Base-by-base conservation (phyloP, 2,888 invertebrate species). In the Digitonthophagus gazella region DNA sequence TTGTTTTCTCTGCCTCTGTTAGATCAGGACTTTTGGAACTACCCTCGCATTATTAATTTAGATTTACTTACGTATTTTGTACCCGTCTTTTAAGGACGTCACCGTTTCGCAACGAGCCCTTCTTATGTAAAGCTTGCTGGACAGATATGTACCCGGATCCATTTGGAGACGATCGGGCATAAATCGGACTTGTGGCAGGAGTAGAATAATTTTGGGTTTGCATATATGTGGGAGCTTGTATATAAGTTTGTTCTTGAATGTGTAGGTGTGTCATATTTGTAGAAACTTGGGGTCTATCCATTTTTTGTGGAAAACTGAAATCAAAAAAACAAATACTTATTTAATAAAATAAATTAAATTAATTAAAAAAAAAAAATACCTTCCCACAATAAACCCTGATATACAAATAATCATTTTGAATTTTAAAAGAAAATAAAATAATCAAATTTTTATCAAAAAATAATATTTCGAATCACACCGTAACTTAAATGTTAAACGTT, bases 1-100 rank as follows among this genome's bases (percentile, higher is more conserved):
- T n/a, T n/a, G n/a, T n/a, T n/a, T n/a, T n/a, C n/a, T n/a, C n/a
- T n/a, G n/a, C n/a, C n/a, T n/a, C n/a, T n/a, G n/a, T n/a, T n/a
- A n/a, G n/a, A n/a, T n/a, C n/a, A n/a, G n/a, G n/a, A n/a, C n/a
- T 22, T 6, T 22, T 22, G 6, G 6, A 22, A 22, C 6, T 22
- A 6, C 3, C 6, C 6, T 22, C 3, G 3, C 3, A 22, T 4
- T 22, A 22, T 4, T 8, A 44, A 44, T 44, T 8, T 22, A 44
- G 58, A 66, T 15, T 58, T 72, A 87, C 89, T 88, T 84, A 90
- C 89, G 88, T 88, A 75, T 87, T 87, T 81, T 90, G 90, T 74
- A 89, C 86, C 78, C 90, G 84, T 72, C 90, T 85, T 79, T 90
- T 90, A 74, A 89, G 81, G 67, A 89, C 86, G 78, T 90, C 90